Evolutionary conservation across 64 coral and sea anemone genomes (phyloP).

Genomic region (Montipora cactus): DNA sequence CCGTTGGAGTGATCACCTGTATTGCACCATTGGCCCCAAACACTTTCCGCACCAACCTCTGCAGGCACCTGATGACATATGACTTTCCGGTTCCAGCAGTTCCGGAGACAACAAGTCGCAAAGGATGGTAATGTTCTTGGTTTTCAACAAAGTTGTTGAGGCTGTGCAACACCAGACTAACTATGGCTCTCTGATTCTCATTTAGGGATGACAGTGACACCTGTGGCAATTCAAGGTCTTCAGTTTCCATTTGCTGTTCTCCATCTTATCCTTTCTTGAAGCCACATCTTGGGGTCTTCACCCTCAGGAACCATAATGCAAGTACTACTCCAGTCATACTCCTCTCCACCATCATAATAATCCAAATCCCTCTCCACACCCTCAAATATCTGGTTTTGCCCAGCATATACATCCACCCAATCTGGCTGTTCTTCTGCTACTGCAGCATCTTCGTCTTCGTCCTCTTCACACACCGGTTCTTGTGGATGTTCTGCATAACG

Average conservation of each 20-base stretch:
- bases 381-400: not conserved
- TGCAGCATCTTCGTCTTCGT: slow-evolving; percentile 28
- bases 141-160: no score
- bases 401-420: slow-evolving; percentile 19
- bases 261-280: not conserved
- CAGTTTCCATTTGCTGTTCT: not conserved
- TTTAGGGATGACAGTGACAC: not conserved
- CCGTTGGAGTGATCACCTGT: slow-evolving; percentile 42
- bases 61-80: no score
- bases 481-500: slow-evolving; percentile 3
- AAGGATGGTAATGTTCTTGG: no score
- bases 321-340: not conserved
- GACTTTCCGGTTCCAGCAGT: no score
- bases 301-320: not conserved
- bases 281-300: not conserved
- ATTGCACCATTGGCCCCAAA: slow-evolving; percentile 35
- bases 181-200: no score
- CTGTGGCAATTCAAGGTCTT: slow-evolving; percentile 10
- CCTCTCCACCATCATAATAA: slow-evolving; percentile 4
- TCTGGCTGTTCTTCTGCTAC: slow-evolving; percentile 55
- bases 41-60: not conserved
- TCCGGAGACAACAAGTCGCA: no score
- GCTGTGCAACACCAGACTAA: no score
- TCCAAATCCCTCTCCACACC: slow-evolving; percentile 6
- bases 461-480: slow-evolving; percentile 9